Base-by-base conservation (phyloP, 1,140 invertebrate species). In the Drosophila grimshawi region DNA sequence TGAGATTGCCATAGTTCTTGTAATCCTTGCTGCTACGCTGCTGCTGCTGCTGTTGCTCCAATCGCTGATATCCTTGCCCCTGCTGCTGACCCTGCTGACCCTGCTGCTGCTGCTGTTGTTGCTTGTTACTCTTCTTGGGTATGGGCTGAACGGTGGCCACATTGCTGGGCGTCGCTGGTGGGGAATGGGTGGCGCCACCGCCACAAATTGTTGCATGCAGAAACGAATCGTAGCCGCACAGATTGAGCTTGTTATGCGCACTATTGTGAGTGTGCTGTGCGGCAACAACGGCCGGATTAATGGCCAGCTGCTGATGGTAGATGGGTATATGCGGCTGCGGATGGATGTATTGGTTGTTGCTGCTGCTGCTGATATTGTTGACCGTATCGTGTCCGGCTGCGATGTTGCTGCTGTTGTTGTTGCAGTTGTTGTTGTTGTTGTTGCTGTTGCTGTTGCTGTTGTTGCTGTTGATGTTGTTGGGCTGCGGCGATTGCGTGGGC, bases 211-310 rank as follows among this genome's bases (percentile, higher is more conserved):
- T 94, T 11, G 94, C 94, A 81, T 94, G 94, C 29, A 94, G 86
- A 79, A 94, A 94, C n/a, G 94, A 93, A 75, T 94, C 94, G 77
- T 94, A 94, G 78, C 94, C 93, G 73, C 94, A 94, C 33, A 94
- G 82, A 80, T 94, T 94, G n/a, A 94, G 93, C 78, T 94, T 92
- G 55, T 81, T 83, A 76, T 92, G 91, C 46, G 76, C 74, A 51
- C 78, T 77, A 52, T 86, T 77, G 85, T 89, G 85, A 32, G 79
- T 81, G 52, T 90, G 83, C 76, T 92, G 91, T 27, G 90, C 90
- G 39, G 91, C 86, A 56, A 92, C 67, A 7, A 92, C 81, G 49
- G 91, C 86, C 37, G 91, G 89, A 91, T 92, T 92, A 90, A 91
- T 91, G 79, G 91, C 91, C 89, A 92, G 55, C 78, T 92, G 91